Percentiles rank a stretch among this genome's conserved stretches.
Evolutionary conservation across 2,888 invertebrate genomes (phyloP).

Genomic region (Lucinisca nassula): DNA sequence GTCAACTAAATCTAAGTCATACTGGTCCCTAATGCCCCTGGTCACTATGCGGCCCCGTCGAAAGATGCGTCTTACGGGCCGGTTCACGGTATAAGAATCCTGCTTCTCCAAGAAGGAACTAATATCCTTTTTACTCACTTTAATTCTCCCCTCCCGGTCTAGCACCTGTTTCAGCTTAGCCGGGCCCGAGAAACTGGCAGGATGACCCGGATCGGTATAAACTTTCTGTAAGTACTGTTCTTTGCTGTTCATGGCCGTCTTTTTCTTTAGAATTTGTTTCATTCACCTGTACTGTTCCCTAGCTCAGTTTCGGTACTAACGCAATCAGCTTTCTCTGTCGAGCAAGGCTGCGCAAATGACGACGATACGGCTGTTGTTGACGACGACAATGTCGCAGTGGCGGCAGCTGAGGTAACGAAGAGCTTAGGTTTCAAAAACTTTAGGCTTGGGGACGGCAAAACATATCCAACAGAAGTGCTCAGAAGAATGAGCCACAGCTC

Average conservation of each 20-base stretch:
- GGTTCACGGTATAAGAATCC: constrained; percentile 10
- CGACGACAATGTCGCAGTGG: background rate
- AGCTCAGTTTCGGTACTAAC: no score
- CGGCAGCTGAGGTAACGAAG: background rate
- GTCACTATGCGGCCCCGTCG: background rate
- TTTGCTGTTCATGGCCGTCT: no score
- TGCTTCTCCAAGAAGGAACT: background rate
- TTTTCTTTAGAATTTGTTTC: no score
- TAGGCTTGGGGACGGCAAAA: constrained; percentile 9
- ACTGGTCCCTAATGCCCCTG: background rate
- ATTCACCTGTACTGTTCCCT: no score
- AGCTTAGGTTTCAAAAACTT: constrained; percentile 1
- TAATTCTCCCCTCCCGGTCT: background rate
- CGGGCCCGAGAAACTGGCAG: background rate
- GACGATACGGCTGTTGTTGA: background rate
- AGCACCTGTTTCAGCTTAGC: background rate
- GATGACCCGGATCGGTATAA: background rate
- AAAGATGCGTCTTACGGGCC: constrained; percentile 2
- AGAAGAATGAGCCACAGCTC: constrained; percentile 20
- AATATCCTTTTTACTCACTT: background rate
- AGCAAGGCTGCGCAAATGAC: background rate
- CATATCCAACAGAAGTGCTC: constrained; percentile 11
- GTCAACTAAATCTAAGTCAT: constrained; percentile 13
- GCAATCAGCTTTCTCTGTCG: no score
- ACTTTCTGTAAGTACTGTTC: background rate